phyloP scores from a whole-genome alignment of 2,888 invertebrate species.

The Ichneumoninae sp. region DNA sequence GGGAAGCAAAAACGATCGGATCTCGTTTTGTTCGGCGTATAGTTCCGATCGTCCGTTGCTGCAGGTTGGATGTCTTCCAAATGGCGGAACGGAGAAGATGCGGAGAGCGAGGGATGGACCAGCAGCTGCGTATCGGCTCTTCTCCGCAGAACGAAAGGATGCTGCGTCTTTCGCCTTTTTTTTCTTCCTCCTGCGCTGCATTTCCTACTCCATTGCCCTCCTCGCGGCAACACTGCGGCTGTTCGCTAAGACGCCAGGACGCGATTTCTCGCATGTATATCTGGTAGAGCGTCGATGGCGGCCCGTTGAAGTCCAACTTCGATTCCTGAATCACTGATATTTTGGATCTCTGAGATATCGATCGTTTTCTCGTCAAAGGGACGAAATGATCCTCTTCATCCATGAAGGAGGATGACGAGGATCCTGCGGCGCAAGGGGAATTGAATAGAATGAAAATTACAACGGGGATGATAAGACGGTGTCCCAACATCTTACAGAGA shows the following conservation, averaged over 20 bases:
- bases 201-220: not conserved
- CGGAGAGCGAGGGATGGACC: not conserved
- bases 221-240: constrained; percentile 21
- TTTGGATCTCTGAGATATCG: not conserved
- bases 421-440: not conserved
- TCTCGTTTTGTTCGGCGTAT: constrained; percentile 53
- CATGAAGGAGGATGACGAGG: not conserved
- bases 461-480: not conserved
- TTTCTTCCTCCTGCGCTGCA: not conserved
- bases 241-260: constrained; percentile 19
- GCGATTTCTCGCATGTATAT: constrained; percentile 13
- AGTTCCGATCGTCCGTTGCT: constrained; percentile 55
- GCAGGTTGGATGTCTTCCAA: constrained; percentile 63
- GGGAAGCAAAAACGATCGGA: constrained; percentile 48
- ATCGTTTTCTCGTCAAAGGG: not conserved
- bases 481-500: not conserved
- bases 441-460: constrained; percentile 1
- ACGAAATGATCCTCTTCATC: not conserved
- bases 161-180: constrained; percentile 5
- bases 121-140: constrained; percentile 51
- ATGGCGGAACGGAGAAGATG: constrained; percentile 20
- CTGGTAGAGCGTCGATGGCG: not conserved
- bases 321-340: not conserved
- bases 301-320: not conserved
- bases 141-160: constrained; percentile 25